phyloP scores from a whole-genome alignment of 2,797 vertebrate species.

The Liasis olivaceus region DNA sequence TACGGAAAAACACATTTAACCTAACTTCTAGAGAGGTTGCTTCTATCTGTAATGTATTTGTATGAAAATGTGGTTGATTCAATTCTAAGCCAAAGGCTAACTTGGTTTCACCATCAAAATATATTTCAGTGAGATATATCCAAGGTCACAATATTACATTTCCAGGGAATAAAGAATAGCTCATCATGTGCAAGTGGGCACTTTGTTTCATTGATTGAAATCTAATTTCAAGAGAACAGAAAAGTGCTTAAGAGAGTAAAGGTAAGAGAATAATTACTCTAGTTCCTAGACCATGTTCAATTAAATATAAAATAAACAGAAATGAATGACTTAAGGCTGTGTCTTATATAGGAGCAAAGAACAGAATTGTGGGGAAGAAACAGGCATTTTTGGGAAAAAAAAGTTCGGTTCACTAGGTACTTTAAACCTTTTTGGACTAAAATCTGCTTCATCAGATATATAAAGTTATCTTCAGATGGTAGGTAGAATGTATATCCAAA shows the following conservation, averaged over 20 bases:
- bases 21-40: constrained; percentile 24
- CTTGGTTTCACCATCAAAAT: constrained; percentile 28
- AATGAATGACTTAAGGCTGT: constrained; percentile 47
- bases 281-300: constrained; percentile 54
- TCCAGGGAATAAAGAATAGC: constrained; percentile 23
- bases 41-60: constrained; percentile 12
- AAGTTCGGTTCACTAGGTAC: not conserved
- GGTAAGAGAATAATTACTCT: constrained; percentile 60
- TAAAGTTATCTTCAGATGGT: not conserved
- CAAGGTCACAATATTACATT: constrained; percentile 20
- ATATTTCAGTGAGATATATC: constrained; percentile 43
- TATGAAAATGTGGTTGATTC: constrained; percentile 26
- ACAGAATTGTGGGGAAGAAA: not conserved
- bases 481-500: not conserved
- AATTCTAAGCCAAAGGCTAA: constrained; percentile 11
- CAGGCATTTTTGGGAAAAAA: not conserved
- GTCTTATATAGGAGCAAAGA: not conserved
- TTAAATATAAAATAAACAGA: constrained; percentile 62
- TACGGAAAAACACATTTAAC: constrained; percentile 37
- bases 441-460: not conserved
- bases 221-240: constrained; percentile 39
- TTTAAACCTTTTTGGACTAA: not conserved
- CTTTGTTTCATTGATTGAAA: constrained; percentile 55
- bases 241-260: constrained; percentile 56
- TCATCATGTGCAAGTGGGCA: not conserved